Evolutionary conservation across 2,797 vertebrate species (phyloP).

Genomic region (Xenopus petersii): DNA sequence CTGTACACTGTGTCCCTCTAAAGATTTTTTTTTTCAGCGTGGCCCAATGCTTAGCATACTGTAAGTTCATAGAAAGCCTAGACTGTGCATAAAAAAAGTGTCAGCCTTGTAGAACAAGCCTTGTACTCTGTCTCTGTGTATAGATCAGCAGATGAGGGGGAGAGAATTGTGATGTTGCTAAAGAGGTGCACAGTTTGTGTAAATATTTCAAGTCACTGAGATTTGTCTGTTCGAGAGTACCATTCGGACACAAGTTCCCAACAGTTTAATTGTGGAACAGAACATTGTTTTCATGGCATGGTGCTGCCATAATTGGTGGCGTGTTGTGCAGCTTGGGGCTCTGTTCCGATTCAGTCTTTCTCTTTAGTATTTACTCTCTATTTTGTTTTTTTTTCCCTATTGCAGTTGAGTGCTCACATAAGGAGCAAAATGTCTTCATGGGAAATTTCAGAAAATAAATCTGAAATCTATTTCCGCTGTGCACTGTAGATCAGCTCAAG

Average conservation of each 20-base stretch:
- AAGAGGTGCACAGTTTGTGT: not conserved
- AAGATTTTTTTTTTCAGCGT: no score
- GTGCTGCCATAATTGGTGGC: slow-evolving; percentile 45
- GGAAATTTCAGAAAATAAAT: slow-evolving; percentile 57
- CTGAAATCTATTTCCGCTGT: slow-evolving; percentile 51
- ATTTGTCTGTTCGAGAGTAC: slow-evolving; percentile 4
- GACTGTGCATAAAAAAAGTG: no score
- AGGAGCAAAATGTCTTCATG: slow-evolving; percentile 56
- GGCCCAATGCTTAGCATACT: no score
- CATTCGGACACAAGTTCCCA: slow-evolving; percentile 27
- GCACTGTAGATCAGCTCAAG: slow-evolving; percentile 45
- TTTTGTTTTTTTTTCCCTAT: slow-evolving; percentile 44
- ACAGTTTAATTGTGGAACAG: slow-evolving; percentile 41
- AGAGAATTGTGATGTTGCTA: no score
- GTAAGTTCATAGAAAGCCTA: no score
- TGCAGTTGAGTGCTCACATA: slow-evolving; percentile 54
- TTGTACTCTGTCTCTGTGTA: no score
- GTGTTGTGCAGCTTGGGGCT: slow-evolving; percentile 29
- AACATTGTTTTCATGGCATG: slow-evolving; percentile 46
- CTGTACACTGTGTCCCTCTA: no score
- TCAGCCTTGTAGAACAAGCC: no score
- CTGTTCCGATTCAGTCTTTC: slow-evolving; percentile 37
- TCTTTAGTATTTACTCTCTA: slow-evolving; percentile 17
- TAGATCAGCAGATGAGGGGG: no score
- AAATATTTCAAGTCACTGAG: not conserved